Evolutionary conservation across 2,797 vertebrate species (phyloP), one percentile per base, ranked within the genome.

Genomic region (Fundulus diaphanus): DNA sequence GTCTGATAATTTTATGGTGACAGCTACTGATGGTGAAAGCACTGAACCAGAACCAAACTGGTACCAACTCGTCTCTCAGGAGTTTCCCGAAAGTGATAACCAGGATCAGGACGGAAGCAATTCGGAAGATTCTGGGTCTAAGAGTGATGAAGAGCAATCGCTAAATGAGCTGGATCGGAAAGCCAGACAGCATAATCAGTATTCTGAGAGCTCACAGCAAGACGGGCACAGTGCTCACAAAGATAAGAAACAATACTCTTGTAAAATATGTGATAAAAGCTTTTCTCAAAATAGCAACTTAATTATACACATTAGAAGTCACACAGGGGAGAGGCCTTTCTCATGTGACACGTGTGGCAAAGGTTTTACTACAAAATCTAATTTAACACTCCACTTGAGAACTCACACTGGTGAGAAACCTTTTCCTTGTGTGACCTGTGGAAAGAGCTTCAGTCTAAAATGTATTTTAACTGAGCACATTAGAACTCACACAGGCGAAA

Each of bases 271-370:
- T 66, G 63, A 44, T 15, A 66, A 66, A 66, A 66, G 63, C 40
- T 66, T 66, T 66, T 66, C 63, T 40, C 63, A 66, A n/a, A 66
- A 66, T 27, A 66, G 40, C 20, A 66, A 66, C 37, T 16, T 66
- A 24, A 66, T n/a, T n/a, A 66, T 66, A 42, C 63, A 66, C 63
- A 66, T 66, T 37, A 66, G 63, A 44, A 66, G 63, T 27, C 63
- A 66, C 63, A 66, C 63, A 15, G 63, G 63, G 37, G 63, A 66
- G 63, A 66, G 63, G 63, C 63, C 63, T 66, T 66, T 66, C 37
- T 66, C 63, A 16, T 66, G 40, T 1, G 37, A 66, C 13, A 66
- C 63, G 5, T 66, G 63, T 42, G 63, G 63, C 63, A 66, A 66
- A 66, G 63, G 63, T 27, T 66, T 66, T 27, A 66, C 63, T 0